phyloP scores from a whole-genome alignment of 53 echinoderm and acorn worm species.

The Paelopatides confundens region DNA sequence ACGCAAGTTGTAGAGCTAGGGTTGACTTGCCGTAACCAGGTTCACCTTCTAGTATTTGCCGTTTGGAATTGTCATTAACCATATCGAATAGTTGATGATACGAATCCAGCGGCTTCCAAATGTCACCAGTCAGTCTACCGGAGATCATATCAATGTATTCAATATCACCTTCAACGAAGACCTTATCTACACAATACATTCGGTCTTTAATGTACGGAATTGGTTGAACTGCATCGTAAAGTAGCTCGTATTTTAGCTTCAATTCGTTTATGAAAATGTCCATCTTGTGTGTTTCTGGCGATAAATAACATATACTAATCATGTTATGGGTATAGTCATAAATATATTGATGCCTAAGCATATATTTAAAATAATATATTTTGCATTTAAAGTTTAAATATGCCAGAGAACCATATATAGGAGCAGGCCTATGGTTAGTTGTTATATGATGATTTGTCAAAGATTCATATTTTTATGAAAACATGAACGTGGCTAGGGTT shows the following conservation, averaged over 20 bases:
- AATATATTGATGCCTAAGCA: no score
- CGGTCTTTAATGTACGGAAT: neutral
- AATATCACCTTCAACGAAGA: neutral
- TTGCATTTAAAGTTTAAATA: no score
- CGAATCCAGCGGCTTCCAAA: neutral
- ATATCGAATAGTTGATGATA: neutral
- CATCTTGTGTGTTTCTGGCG: neutral
- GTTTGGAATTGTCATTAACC: no score
- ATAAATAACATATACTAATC: no score
- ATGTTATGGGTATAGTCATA: no score
- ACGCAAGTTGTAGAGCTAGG: neutral
- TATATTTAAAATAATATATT: no score
- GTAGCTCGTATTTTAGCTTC: neutral
- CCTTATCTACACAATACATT: neutral
- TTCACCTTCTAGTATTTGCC: neutral
- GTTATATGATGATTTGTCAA: no score
- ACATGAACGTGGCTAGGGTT: no score
- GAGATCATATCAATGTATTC: neutral
- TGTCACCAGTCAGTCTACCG: neutral
- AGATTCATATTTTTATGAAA: no score
- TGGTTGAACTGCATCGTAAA: neutral
- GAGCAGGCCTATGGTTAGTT: no score
- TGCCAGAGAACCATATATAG: no score
- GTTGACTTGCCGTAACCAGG: constrained; percentile 25
- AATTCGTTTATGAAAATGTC: neutral